Conservation (phyloP, 2,888 invertebrate genomes). For the Tanytarsus gracilentus region DNA sequence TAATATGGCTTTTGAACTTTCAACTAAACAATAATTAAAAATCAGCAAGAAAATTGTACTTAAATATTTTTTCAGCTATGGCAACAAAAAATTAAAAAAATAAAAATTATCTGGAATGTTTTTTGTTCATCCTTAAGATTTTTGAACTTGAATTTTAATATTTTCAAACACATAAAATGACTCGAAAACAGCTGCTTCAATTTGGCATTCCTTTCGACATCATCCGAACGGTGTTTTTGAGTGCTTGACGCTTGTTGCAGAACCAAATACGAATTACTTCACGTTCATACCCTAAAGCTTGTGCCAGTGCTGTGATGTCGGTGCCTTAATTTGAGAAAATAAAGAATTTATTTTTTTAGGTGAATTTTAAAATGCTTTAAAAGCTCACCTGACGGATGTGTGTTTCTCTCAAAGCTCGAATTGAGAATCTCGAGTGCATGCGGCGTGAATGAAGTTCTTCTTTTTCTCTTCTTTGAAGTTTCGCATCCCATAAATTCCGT, state of each 20-base stretch:
- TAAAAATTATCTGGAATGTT: no score
- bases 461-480: slow-evolving; percentile 92
- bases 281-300: slow-evolving; percentile 91
- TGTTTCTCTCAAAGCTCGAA: slow-evolving; percentile 92
- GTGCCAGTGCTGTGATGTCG: slow-evolving; percentile 91
- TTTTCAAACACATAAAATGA: no score
- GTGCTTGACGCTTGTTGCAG: slow-evolving; percentile 95
- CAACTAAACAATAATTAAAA: no score
- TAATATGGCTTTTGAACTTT: no score
- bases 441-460: slow-evolving; percentile 94
- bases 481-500: slow-evolving; percentile 95
- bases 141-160: no score
- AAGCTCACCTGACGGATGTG: slow-evolving; percentile 87
- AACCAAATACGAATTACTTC: slow-evolving; percentile 99
- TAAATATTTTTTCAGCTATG: no score
- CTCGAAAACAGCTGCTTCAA: slow-evolving; percentile 1
- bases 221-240: slow-evolving; percentile 95
- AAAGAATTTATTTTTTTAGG: slow-evolving; percentile 13
- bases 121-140: not conserved
- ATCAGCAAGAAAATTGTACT: no score
- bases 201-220: slow-evolving; percentile 70
- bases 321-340: slow-evolving; percentile 57
- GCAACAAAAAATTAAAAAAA: no score
- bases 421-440: slow-evolving; percentile 91
- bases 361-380: not conserved